Evolutionary conservation across 2,113 vertebrate genomes (phyloP).

Genomic region (Mastomys natalensis): DNA sequence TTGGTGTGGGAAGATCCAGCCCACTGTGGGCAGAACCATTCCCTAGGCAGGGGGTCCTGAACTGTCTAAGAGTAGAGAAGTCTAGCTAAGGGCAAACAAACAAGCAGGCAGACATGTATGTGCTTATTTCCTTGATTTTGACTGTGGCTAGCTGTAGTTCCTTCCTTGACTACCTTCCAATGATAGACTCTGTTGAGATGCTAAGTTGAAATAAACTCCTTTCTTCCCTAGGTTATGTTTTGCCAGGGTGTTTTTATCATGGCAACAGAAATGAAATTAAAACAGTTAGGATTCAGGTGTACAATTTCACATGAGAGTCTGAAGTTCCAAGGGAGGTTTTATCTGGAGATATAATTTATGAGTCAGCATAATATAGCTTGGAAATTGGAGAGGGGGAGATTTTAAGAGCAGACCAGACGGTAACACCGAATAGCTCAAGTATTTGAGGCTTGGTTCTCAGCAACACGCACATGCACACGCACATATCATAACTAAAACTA

Average conservation of each 20-base stretch:
- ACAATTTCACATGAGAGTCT: not conserved
- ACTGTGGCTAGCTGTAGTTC: no score
- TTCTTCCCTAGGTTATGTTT: not conserved
- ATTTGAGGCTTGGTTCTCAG: not conserved
- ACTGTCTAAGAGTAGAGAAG: not conserved
- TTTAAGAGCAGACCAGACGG: not conserved
- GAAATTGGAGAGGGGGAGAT: not conserved
- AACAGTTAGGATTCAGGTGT: not conserved
- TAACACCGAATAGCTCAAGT: not conserved
- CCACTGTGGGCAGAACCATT: no score
- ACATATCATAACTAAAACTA: not conserved
- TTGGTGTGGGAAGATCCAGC: not conserved
- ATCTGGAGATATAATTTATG: not conserved
- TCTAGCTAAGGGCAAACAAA: not conserved
- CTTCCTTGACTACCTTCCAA: not conserved
- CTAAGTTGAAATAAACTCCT: not conserved
- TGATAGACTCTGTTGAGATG: not conserved
- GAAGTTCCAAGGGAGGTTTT: not conserved
- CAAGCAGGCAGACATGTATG: not conserved
- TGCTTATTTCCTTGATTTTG: not conserved
- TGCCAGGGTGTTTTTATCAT: not conserved
- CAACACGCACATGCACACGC: not conserved
- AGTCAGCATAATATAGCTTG: not conserved
- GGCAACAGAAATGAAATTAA: not conserved
- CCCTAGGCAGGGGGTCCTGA: not conserved